Evolutionary conservation across 2,113 vertebrate genomes (phyloP).

Genomic region (Thermophis baileyi): DNA sequence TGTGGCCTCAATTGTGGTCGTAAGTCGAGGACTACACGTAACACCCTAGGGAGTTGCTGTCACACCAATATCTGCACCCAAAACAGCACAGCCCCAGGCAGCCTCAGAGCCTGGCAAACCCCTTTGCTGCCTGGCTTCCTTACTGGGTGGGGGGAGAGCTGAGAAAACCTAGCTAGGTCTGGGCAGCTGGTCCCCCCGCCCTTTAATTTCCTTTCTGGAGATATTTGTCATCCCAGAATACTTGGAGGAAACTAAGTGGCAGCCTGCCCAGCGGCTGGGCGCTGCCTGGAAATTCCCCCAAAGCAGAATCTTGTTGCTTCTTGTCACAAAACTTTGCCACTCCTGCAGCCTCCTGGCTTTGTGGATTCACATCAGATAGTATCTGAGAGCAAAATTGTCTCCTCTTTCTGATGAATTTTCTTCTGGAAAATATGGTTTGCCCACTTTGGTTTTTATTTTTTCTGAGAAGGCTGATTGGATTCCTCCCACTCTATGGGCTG

Average conservation of each 20-base stretch:
- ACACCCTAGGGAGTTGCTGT: not conserved
- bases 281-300: not conserved
- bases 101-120: not conserved
- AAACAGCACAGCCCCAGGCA: not conserved
- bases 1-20: not conserved
- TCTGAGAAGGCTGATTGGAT: not conserved
- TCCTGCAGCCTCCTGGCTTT: not conserved
- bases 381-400: not conserved
- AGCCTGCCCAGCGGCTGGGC: not conserved
- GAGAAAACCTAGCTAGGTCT: not conserved
- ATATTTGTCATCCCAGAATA: not conserved
- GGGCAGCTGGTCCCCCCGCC: not conserved
- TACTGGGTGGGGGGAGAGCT: not conserved
- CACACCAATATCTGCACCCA: not conserved
- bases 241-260: not conserved
- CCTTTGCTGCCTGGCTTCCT: not conserved
- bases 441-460: not conserved
- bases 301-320: not conserved
- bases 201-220: not conserved
- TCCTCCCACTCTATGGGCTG: not conserved
- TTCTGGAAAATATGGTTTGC: not conserved
- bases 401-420: not conserved
- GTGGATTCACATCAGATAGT: not conserved
- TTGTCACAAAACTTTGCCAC: not conserved
- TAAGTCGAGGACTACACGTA: not conserved